A percentile compares a stretch with the other conserved stretches of the same genome.
Conservation (phyloP, 2,113 vertebrate species). For the Gnathonemus echidnorhynchus region DNA sequence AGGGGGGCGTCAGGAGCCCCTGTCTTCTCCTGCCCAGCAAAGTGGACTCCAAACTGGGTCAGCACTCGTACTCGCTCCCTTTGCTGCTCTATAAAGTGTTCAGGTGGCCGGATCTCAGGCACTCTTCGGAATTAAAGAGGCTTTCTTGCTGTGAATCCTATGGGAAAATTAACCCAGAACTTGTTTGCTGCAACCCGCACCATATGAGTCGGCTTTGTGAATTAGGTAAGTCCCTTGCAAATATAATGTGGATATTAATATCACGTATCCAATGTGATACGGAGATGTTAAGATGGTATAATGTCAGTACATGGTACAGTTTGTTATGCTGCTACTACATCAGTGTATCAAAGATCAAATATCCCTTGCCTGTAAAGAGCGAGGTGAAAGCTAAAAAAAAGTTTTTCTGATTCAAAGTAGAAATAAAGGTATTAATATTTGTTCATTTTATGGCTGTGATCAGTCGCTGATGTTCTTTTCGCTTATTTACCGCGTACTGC, state of each 20-base stretch:
- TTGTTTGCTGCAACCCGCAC: constrained; percentile 94
- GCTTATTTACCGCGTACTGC: not conserved
- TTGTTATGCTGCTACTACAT: not conserved
- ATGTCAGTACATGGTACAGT: constrained; percentile 9
- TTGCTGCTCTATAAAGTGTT: constrained; percentile 92
- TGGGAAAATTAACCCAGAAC: constrained; percentile 81
- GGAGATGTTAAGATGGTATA: not conserved
- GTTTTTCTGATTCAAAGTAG: not conserved
- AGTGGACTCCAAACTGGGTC: constrained; percentile 78
- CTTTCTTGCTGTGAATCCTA: constrained; percentile 92
- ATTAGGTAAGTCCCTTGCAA: constrained; percentile 67
- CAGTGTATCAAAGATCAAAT: not conserved
- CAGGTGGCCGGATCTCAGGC: constrained; percentile 93
- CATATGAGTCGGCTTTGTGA: constrained; percentile 96
- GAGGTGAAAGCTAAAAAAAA: not conserved
- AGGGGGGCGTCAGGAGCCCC: constrained; percentile 78
- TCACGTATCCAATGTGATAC: not conserved
- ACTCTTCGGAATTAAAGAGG: constrained; percentile 88
- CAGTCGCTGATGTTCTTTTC: not conserved
- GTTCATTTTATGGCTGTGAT: not conserved
- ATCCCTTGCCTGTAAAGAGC: not conserved
- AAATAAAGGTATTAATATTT: not conserved
- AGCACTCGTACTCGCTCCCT: constrained; percentile 80
- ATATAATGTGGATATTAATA: not conserved
- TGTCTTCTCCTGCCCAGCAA: constrained; percentile 82